Percentiles rank a stretch among this genome's conserved stretches.
Conservation (phyloP, 2,113 vertebrate species). For the Hiodon tergisus region DNA sequence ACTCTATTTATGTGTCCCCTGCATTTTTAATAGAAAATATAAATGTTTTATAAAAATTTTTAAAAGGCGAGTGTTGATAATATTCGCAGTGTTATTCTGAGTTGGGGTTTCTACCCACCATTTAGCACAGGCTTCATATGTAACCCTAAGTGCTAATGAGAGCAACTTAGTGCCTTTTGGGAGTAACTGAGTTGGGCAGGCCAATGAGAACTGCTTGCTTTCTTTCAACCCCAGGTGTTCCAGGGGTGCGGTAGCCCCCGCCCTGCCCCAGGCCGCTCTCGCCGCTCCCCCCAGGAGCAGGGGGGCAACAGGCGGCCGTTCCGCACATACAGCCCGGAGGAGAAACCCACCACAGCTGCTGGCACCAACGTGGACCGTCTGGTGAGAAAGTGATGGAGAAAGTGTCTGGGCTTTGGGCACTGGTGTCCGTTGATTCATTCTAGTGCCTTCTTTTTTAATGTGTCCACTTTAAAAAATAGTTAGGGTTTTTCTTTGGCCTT, state of each 20-base stretch:
- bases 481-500: no score
- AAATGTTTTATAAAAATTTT: background rate
- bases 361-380: conserved; percentile 76
- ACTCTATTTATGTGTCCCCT: no score
- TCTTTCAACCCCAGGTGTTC: conserved; percentile 62
- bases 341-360: conserved; percentile 74
- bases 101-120: no score
- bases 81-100: background rate
- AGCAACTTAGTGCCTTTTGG: no score
- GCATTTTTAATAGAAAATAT: background rate
- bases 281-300: conserved; percentile 64
- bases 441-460: no score
- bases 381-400: conserved; percentile 49
- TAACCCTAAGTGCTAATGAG: no score
- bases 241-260: conserved; percentile 75
- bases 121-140: no score
- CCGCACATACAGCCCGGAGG: conserved; percentile 63
- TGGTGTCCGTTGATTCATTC: no score
- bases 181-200: no score
- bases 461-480: no score
- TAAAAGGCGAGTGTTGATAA: no score
- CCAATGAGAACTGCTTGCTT: background rate
- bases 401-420: no score
- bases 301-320: conserved; percentile 59
- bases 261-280: conserved; percentile 55